Evolutionary conservation across 2,888 invertebrate species (phyloP), one percentile per base, ranked within the genome.

Genomic region (Aphodius granarius): DNA sequence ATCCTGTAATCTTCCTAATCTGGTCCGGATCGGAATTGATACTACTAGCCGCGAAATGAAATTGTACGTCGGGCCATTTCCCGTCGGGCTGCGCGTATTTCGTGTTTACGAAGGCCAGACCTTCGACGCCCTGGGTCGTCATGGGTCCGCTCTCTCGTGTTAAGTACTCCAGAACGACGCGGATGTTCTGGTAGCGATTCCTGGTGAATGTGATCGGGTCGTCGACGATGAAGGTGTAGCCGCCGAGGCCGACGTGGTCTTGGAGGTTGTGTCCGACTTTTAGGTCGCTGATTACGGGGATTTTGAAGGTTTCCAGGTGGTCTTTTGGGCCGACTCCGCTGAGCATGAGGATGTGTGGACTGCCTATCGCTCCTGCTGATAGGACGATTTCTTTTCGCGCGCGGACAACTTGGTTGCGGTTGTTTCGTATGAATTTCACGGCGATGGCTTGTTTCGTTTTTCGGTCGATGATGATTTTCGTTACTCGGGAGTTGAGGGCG

Each of bases 341-440:
- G 6, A 98, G 85, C 96, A 97, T 96, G 79, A 98, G 89, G 18
- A 98, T 84, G 82, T 98, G 97, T 0, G 98, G 97, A 2, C 95
- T 93, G 73, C 95, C 94, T 63, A 98, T 91, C 0, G 97, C 92
- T 0, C 98, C 98, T 0, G 97, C 95, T 1, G 95, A 94, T 81
- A 96, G 88, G 5, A 98, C 91, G 0, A 98, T 92, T 86, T 96
- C 96, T 73, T 94, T 90, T 77, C 93, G 91, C 0, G 95, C 95
- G 78, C 92, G 89, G 0, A 94, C 93, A 68, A 90, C 88, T 73
- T 92, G 90, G 73, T 89, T 90, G 73, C 89, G 89, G 0, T 93
- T 93, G 73, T 93, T 89, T 66, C 93, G 89, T 5, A 92, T 84
- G 78, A 94, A 94, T 81, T 94, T 93, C 0, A 96, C 93, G 0